Conservation (phyloP, 2,888 invertebrate species). For the Ceraclea dissimilis region DNA sequence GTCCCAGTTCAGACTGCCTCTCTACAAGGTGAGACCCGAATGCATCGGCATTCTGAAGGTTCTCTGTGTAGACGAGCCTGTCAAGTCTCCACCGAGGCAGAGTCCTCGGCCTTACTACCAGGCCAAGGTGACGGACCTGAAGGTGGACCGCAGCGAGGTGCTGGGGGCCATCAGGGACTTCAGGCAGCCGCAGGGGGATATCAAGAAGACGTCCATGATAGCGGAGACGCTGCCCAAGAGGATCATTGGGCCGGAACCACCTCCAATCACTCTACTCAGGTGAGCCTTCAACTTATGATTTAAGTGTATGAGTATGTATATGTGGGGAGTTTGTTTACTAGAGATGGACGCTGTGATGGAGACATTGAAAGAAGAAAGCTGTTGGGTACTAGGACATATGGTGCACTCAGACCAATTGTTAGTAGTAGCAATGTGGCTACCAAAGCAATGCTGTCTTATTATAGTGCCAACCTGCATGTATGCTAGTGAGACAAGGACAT, state of each 20-base stretch:
- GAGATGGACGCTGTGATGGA: no score
- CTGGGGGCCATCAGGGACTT: neutral
- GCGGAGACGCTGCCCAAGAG: neutral
- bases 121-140: neutral
- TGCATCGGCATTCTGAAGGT: conserved; percentile 56
- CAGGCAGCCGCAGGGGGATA: neutral
- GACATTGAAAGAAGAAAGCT: no score
- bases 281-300: neutral
- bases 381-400: no score
- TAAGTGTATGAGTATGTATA: neutral
- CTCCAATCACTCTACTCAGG: neutral
- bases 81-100: conserved; percentile 50
- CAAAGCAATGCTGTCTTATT: no score
- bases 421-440: no score
- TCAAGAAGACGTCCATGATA: neutral
- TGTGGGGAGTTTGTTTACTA: no score
- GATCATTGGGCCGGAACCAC: neutral
- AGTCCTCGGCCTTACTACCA: conserved; percentile 29
- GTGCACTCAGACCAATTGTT: no score
- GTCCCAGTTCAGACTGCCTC: conserved; percentile 61
- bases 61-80: conserved; percentile 52
- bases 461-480: no score
- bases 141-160: neutral
- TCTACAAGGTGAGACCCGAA: conserved; percentile 60
- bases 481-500: no score